phyloP scores from a whole-genome alignment of 2,888 invertebrate genomes.

The Anticlea derivata region DNA sequence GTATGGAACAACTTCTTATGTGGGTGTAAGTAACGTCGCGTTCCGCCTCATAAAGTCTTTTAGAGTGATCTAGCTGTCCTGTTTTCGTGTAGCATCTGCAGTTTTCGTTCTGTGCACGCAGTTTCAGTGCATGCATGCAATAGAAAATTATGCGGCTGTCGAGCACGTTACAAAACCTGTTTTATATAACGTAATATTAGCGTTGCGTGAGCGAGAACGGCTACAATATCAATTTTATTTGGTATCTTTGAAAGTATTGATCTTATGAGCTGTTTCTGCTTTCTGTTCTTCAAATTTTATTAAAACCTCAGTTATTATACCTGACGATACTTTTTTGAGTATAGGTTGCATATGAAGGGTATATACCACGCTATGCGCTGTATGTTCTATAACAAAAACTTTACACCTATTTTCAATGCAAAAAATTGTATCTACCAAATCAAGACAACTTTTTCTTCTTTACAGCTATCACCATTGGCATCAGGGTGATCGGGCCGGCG shows the following conservation, averaged over 20 bases:
- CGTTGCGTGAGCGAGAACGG: slow-evolving; percentile 39
- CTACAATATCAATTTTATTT: slow-evolving; percentile 29
- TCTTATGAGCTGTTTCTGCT: neutral
- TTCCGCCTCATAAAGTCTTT: too few relatives aligned
- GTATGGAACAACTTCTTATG: too few relatives aligned
- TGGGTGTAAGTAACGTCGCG: too few relatives aligned
- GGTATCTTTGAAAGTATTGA: slow-evolving; percentile 4
- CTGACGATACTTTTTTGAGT: too few relatives aligned
- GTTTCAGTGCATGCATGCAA: slow-evolving; percentile 44
- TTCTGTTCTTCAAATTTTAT: slow-evolving; percentile 40
- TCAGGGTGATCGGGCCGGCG: slow-evolving; percentile 95
- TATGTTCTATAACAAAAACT: too few relatives aligned
- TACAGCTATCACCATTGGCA: slow-evolving; percentile 95
- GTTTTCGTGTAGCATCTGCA: neutral
- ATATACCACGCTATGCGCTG: too few relatives aligned
- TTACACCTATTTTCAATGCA: too few relatives aligned
- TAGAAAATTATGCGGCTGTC: slow-evolving; percentile 43
- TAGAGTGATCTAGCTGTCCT: slow-evolving; percentile 9
- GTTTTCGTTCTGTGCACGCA: slow-evolving; percentile 22
- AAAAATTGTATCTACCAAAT: too few relatives aligned
- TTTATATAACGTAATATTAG: slow-evolving; percentile 49
- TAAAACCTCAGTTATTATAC: too few relatives aligned
- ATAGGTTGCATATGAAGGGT: too few relatives aligned
- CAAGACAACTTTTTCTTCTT: slow-evolving; percentile 32
- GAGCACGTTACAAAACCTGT: slow-evolving; percentile 32